These are phyloP conservation scores for Gortyna flavago DNA, from an alignment of 2,888 invertebrate genomes.

Conservation along the genomic window DNA sequence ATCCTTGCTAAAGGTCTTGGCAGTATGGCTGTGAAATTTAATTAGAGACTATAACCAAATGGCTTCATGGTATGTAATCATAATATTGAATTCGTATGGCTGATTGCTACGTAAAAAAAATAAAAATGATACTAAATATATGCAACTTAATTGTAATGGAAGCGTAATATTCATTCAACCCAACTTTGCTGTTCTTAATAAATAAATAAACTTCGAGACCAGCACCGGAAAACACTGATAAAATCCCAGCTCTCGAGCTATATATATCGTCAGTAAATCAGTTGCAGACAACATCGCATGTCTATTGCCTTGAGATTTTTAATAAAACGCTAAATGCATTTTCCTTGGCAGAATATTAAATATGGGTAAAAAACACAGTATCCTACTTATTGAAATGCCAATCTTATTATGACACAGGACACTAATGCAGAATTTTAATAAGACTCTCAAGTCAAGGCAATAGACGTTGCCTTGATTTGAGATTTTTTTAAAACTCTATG, in stretches of 20 bases:
- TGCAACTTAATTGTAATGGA: background rate
- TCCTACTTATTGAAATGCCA: background rate
- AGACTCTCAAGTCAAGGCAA: background rate
- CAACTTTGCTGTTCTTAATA: background rate
- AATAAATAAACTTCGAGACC: background rate
- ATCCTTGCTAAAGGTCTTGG: background rate
- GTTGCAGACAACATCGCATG: slow-evolving; percentile 7
- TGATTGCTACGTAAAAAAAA: background rate
- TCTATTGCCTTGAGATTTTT: slow-evolving; percentile 7
- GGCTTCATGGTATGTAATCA: background rate
- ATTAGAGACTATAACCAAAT: background rate
- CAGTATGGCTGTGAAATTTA: slow-evolving; percentile 7
- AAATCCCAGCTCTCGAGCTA: background rate
- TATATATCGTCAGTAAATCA: slow-evolving; percentile 22
- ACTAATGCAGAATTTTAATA: background rate
- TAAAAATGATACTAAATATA: background rate
- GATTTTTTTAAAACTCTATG: slow-evolving; percentile 4
- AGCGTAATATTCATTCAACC: too few relatives aligned
- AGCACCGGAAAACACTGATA: background rate
- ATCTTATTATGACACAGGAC: background rate
- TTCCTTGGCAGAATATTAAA: slow-evolving; percentile 2
- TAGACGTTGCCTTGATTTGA: background rate
- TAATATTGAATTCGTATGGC: background rate
- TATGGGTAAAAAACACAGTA: background rate
- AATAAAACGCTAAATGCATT: background rate